Base-by-base conservation (phyloP, 2,888 invertebrate genomes). In the Mechanitis messenoides region DNA sequence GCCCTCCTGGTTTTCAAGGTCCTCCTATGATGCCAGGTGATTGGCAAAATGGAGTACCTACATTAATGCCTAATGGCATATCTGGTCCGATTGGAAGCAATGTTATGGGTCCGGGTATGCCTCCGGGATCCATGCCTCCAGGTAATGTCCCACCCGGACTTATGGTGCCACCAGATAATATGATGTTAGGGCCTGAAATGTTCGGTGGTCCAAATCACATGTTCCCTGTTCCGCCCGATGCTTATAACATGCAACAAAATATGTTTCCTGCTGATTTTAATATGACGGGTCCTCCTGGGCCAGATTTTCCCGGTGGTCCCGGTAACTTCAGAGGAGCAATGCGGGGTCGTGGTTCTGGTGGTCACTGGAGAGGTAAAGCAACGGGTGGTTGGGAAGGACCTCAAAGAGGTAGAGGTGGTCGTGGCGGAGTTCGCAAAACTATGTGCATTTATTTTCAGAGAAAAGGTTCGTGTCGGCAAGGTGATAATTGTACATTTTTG, bases 401-500 rank as follows among this genome's bases (percentile, higher is more conserved):
- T 11, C 85, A 74, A 64, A 82, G 91, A 73, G 91, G 91, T 9
- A 70, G 74, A 50, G 88, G 89, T 20, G 85, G 85, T n/a, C 86
- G 91, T 47, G 90, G 92, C 62, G 90, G 92, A 66, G 91, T 79
- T 50, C 91, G 90, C 47, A 92, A 90, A 74, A 84, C 92, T 56
- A 86, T 93, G 12, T 97, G 96, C 78, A 93, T 95, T 78, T 94
- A 95, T 79, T 95, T 95, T 75, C 93, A 94, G 78, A 93, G 94
- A 73, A 93, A 92, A 72, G 96, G 96, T 1, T 95, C 93, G 65
- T 97, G 97, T 85, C 91, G 95, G 58, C 93, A 95, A 77, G 95
- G 95, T 60, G 95, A 95, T 72, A 93, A 93, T 71, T 97, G 97
- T 84, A 93, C 93, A 59, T 97, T 95, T 81, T 87, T 96, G 70